Base-by-base conservation (phyloP, 1,140 invertebrate genomes). In the Oryctes rhinoceros region DNA sequence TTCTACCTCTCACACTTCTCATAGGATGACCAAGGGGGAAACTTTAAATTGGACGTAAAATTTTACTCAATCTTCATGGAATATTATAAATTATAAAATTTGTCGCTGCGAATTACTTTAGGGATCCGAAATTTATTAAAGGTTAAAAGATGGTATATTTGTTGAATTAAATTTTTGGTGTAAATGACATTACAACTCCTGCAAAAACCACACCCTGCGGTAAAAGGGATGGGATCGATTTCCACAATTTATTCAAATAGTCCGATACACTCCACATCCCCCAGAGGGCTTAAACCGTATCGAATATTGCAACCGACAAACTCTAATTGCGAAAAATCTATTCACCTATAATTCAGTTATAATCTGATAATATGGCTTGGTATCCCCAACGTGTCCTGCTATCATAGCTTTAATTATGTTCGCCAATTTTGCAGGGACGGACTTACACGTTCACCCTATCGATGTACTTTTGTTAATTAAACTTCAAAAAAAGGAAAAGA, bases 1-100 rank as follows among this genome's bases (percentile, higher is more conserved):
- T 13, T 47, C 15, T 30, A 18, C 35, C n/a, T 39, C 20, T 39
- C 76, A 49, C 30, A 15, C 62, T n/a, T 6, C 18, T 35, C 30
- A 30, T 18, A 9, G 77, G 48, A 59, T 35, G 44, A 62, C 44
- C 24, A 49, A 47, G n/a, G 49, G 15, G 80, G 35, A 77, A 77
- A 78, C 74, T 80, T 78, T 80, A 80, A 80, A 80, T 80, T 71
- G 80, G 77, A 80, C 75, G 80, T 80, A 76, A 80, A 80, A 80
- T 80, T 80, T 65, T 11, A 76, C 53, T 48, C 44, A 11, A 53
- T 53, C 39, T 44, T 53, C 49, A 53, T 18, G 4, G 13, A 53
- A 53, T 53, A 18, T 53, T 53, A 53, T 53, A 53, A 53, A 53
- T 53, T 53, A 53, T 53, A 53, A 53, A 53, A 53, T 53, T 53